Percentiles rank a stretch among this genome's conserved stretches.
These are phyloP conservation scores for Calameuta idolon DNA, from an alignment of 2,888 invertebrate species.

Conservation along the genomic window DNA sequence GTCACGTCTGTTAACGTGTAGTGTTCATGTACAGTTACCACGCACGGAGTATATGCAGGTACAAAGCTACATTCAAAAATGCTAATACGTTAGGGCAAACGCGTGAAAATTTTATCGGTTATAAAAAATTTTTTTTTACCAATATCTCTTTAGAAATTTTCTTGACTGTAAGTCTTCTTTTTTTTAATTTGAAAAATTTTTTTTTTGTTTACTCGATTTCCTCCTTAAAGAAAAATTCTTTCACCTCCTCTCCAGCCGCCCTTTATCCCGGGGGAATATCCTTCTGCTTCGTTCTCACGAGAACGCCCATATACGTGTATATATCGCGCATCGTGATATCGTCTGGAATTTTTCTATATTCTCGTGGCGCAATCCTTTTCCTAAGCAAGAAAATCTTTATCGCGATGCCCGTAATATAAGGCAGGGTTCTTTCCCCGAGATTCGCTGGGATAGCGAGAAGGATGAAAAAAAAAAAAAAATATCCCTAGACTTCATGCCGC, in stretches of 20 bases:
- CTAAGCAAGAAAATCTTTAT: background rate
- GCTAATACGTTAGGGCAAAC: background rate
- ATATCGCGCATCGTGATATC: background rate
- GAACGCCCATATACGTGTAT: background rate
- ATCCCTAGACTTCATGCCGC: background rate
- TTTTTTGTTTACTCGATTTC: background rate
- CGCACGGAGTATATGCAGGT: background rate
- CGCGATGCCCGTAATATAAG: background rate
- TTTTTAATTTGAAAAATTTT: background rate
- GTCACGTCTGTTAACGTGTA: background rate
- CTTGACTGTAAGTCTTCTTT: too few relatives aligned
- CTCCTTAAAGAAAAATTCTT: background rate
- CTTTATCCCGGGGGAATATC: background rate
- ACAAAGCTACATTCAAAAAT: background rate
- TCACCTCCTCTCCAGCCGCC: background rate
- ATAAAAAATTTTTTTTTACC: too few relatives aligned
- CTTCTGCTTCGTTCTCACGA: background rate
- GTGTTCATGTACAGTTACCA: background rate
- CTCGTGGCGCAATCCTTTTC: background rate
- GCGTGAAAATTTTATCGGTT: background rate
- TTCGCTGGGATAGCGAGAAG: background rate
- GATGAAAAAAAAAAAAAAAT: background rate
- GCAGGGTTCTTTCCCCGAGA: background rate
- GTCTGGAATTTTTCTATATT: background rate
- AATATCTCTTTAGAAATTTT: too few relatives aligned